Conservation (phyloP, 1,140 invertebrate species). For the Meloidogyne floridensis region DNA sequence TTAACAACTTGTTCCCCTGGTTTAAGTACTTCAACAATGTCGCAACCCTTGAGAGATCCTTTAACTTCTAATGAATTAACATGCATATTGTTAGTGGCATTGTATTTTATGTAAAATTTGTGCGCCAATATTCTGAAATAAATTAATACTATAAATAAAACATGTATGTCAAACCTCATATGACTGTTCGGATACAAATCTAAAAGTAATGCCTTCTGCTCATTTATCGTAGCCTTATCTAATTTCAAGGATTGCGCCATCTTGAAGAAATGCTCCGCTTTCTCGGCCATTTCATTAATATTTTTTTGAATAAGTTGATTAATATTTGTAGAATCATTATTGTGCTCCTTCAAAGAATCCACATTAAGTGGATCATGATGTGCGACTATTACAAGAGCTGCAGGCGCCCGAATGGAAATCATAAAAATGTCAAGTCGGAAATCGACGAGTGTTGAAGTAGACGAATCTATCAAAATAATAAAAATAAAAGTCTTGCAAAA, state of each 20-base stretch:
- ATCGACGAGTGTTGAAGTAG: slow-evolving; percentile 47
- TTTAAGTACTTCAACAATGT: slow-evolving; percentile 34
- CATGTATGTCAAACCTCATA: background rate
- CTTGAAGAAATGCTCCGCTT: slow-evolving; percentile 36
- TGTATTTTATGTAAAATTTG: slow-evolving; percentile 21
- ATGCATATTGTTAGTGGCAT: slow-evolving; percentile 12
- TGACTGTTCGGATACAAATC: slow-evolving; percentile 32
- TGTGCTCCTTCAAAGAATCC: slow-evolving; percentile 14
- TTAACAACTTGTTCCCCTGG: slow-evolving; percentile 10
- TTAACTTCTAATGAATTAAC: slow-evolving; percentile 23
- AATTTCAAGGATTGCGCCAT: slow-evolving; percentile 29
- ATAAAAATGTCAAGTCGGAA: slow-evolving; percentile 42
- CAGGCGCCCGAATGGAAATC: slow-evolving; percentile 35
- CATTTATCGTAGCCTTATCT: background rate
- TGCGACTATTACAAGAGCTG: slow-evolving; percentile 39
- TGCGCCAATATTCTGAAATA: slow-evolving; percentile 31
- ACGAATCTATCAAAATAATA: slow-evolving; percentile 19
- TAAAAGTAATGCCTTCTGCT: slow-evolving; percentile 27
- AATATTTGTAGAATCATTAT: background rate
- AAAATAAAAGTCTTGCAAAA: background rate
- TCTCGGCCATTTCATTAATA: slow-evolving; percentile 30
- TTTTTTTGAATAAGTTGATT: background rate
- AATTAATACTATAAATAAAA: background rate
- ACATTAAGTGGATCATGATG: slow-evolving; percentile 47
- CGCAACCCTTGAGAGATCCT: slow-evolving; percentile 33